Percentiles rank a stretch among this genome's conserved stretches.
Evolutionary conservation across 1,140 invertebrate species (phyloP).

Genomic region (Meloidogyne floridensis): DNA sequence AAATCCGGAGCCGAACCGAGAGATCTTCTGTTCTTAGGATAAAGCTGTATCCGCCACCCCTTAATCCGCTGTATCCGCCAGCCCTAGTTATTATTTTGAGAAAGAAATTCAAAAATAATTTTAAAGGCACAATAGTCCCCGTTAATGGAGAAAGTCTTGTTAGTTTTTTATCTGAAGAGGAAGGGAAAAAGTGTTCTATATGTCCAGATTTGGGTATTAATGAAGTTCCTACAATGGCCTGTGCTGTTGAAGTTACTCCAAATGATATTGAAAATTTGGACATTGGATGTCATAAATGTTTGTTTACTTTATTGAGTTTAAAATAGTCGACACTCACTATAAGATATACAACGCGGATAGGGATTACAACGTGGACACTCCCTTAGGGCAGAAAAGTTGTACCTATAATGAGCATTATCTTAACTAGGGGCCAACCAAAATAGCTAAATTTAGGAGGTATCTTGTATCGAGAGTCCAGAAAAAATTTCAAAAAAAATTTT

Average conservation of each 20-base stretch:
- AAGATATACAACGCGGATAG: no score
- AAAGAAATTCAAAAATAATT: not conserved
- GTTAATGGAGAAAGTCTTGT: conserved; percentile 48
- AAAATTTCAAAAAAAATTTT: conserved; percentile 25
- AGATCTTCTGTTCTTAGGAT: no score
- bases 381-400: no score
- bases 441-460: no score
- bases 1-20: no score
- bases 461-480: no score
- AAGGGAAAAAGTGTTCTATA: conserved; percentile 51
- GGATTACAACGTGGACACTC: no score
- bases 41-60: no score
- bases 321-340: no score
- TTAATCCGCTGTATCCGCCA: no score
- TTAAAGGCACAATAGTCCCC: conserved; percentile 49
- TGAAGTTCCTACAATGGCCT: conserved; percentile 49
- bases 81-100: not conserved
- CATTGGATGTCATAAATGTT: conserved; percentile 54
- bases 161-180: conserved; percentile 48
- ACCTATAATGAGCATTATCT: no score
- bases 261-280: conserved; percentile 47
- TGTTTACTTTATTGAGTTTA: not conserved
- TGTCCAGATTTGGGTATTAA: conserved; percentile 40
- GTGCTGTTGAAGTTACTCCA: conserved; percentile 45
- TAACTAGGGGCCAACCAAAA: no score